Evolutionary conservation across 2,113 vertebrate genomes (phyloP).

Genomic region (Aptenodytes patagonicus): DNA sequence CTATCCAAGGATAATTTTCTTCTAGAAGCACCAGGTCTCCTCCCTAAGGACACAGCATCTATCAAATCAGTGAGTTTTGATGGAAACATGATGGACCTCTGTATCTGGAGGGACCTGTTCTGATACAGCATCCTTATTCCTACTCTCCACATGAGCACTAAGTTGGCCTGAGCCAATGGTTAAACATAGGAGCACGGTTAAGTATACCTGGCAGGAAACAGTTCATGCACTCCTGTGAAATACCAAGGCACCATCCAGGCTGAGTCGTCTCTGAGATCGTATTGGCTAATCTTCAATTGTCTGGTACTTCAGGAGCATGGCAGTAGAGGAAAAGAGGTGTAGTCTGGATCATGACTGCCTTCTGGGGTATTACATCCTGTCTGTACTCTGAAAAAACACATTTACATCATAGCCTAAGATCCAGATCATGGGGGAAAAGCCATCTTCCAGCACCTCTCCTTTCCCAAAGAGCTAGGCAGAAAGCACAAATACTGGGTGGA

Average conservation of each 20-base stretch:
- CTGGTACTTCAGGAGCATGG: not conserved
- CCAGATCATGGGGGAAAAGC: not conserved
- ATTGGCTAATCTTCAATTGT: not conserved
- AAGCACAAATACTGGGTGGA: not conserved
- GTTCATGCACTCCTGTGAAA: accelerated
- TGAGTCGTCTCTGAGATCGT: not conserved
- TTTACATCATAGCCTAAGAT: not conserved
- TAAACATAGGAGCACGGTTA: not conserved
- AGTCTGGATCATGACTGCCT: not conserved
- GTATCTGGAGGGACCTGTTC: not conserved
- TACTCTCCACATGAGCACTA: not conserved
- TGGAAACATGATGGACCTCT: not conserved
- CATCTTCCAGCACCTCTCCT: not conserved
- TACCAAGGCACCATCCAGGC: not conserved
- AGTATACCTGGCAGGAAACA: not conserved
- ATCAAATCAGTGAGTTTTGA: not conserved
- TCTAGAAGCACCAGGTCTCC: not conserved
- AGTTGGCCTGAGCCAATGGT: not conserved
- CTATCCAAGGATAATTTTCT: not conserved
- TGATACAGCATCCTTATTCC: not conserved
- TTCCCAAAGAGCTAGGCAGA: not conserved
- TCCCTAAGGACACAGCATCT: not conserved
- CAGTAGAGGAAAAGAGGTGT: not conserved
- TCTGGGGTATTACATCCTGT: not conserved
- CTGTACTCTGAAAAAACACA: not conserved